A percentile compares a stretch with the other conserved stretches of the same genome.
Conservation (phyloP, 2,113 vertebrate species). For the pig (Sus scrofa) region T2T-Sscrofa CM000818.6:608001-608500, state of each 20-base stretch:
- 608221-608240: neutral
- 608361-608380: neutral
- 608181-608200: neutral
- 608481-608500: neutral
- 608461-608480: neutral
- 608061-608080: neutral
- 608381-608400: slow-evolving; percentile 38
- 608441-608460: neutral
- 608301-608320: slow-evolving; percentile 23
- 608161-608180: neutral
- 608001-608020: neutral
- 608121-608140: neutral
- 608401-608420: neutral
- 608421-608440: neutral
- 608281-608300: neutral
- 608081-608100: neutral
- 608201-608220: slow-evolving; percentile 16
- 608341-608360: neutral
- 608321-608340: neutral
- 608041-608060: neutral
- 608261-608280: neutral
- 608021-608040: neutral
- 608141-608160: neutral
- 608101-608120: neutral
- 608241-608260: neutral